Conservation (phyloP, 92 coral and sea anemone genomes). For the Siderastrea siderea region DNA sequence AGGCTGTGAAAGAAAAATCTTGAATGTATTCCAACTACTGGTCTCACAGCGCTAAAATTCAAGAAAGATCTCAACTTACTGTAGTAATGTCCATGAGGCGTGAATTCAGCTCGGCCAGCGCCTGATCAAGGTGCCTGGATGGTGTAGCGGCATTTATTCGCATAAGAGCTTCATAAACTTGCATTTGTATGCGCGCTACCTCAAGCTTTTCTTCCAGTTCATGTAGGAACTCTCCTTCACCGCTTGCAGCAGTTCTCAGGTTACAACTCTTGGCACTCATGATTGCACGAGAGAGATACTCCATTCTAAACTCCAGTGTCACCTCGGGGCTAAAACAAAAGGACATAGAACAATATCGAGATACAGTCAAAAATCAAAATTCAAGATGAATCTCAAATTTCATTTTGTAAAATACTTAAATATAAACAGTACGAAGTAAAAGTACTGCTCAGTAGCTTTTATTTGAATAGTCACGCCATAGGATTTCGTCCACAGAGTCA, state of each 20-base stretch:
- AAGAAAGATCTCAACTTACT: constrained; percentile 46
- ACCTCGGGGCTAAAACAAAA: constrained; percentile 70
- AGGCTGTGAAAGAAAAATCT: no score
- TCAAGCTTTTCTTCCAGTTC: constrained; percentile 98
- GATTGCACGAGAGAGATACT: constrained; percentile 97
- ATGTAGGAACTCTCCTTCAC: constrained; percentile 98
- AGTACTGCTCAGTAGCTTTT: no score
- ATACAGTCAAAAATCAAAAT: no score
- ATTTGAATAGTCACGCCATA: no score
- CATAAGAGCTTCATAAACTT: constrained; percentile 86
- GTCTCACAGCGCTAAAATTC: background rate
- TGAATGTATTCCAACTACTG: no score
- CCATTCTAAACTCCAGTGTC: constrained; percentile 86
- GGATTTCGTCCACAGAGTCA: no score
- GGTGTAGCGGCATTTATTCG: constrained; percentile 72
- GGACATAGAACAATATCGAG: no score
- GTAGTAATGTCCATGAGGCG: constrained; percentile 91
- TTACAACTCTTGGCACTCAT: constrained; percentile 98
- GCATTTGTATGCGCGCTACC: constrained; percentile 99
- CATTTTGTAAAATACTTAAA: no score
- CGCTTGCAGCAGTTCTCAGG: constrained; percentile 89
- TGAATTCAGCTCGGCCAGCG: constrained; percentile 77
- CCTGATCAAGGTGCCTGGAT: constrained; percentile 76
- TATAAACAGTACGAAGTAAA: no score
- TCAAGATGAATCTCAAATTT: no score